These are phyloP conservation scores for Quadroppia sp. DNA, from an alignment of 2,888 invertebrate species.

Conservation along the genomic window DNA sequence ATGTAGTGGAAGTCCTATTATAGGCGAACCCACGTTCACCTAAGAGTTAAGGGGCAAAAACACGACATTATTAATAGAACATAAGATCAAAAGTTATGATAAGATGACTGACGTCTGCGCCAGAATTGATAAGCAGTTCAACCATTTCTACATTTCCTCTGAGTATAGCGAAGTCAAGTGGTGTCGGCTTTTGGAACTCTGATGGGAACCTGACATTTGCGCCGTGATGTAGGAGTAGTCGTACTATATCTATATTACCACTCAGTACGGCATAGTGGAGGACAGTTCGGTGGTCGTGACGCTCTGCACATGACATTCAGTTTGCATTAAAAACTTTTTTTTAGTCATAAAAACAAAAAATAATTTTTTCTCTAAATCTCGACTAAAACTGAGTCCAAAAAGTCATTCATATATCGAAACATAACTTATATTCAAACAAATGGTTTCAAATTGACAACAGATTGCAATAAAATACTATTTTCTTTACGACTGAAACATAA, in stretches of 20 bases:
- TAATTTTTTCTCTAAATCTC: too few relatives aligned
- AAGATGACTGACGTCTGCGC: slow-evolving; percentile 60
- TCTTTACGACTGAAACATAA: not conserved
- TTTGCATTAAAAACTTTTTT: too few relatives aligned
- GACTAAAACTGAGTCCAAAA: too few relatives aligned
- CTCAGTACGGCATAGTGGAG: slow-evolving; percentile 82
- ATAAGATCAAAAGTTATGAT: not conserved
- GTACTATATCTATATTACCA: slow-evolving; percentile 66
- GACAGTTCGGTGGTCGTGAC: slow-evolving; percentile 63
- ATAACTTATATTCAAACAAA: too few relatives aligned
- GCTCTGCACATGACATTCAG: slow-evolving; percentile 18
- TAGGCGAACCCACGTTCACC: slow-evolving; percentile 70
- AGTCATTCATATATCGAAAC: too few relatives aligned
- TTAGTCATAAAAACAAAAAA: too few relatives aligned
- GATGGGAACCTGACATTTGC: slow-evolving; percentile 62
- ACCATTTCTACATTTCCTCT: slow-evolving; percentile 70
- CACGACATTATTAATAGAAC: too few relatives aligned
- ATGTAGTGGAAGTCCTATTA: slow-evolving; percentile 75
- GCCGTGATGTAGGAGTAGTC: slow-evolving; percentile 74
- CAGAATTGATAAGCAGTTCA: slow-evolving; percentile 57
- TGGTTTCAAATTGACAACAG: too few relatives aligned
- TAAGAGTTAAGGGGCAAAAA: not conserved
- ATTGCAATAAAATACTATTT: not conserved
- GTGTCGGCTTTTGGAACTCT: slow-evolving; percentile 65
- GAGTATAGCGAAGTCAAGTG: slow-evolving; percentile 77